phyloP scores from a whole-genome alignment of 2,113 vertebrate species.

The Cariama cristata region DNA sequence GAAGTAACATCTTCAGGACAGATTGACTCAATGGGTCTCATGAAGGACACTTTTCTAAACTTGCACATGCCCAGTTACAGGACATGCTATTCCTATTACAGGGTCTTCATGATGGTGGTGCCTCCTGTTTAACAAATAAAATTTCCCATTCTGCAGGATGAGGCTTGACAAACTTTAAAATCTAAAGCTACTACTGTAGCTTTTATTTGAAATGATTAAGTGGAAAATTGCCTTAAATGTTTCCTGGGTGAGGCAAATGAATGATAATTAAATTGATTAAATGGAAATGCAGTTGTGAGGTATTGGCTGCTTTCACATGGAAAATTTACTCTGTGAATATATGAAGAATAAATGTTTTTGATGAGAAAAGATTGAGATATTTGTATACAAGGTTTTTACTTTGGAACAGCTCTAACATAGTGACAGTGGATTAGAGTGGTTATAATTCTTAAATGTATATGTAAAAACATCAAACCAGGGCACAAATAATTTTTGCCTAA shows the following conservation, averaged over 20 bases:
- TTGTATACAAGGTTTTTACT: not conserved
- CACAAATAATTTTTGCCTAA: not conserved
- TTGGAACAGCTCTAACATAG: not conserved
- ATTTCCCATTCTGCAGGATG: not conserved
- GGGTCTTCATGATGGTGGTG: not conserved
- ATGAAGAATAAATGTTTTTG: slow-evolving; percentile 5
- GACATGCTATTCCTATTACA: not conserved
- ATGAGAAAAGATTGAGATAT: slow-evolving; percentile 21
- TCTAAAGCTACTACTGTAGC: not conserved
- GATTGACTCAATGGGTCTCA: not conserved
- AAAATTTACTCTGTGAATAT: slow-evolving; percentile 19
- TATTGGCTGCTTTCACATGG: not conserved
- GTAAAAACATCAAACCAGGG: not conserved
- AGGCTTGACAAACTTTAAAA: slow-evolving; percentile 42
- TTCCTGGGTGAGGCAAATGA: slow-evolving; percentile 68
- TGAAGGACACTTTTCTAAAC: not conserved
- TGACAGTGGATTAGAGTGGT: not conserved
- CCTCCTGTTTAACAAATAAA: slow-evolving; percentile 24
- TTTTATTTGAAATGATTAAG: slow-evolving; percentile 66
- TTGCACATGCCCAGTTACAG: not conserved
- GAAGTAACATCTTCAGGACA: not conserved
- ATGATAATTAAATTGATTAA: slow-evolving; percentile 73
- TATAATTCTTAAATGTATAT: not conserved
- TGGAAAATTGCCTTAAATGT: slow-evolving; percentile 69
- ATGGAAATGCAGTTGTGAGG: slow-evolving; percentile 27